Base-by-base conservation (phyloP, 64 coral and sea anemone genomes). In the Acropora yongei region DNA sequence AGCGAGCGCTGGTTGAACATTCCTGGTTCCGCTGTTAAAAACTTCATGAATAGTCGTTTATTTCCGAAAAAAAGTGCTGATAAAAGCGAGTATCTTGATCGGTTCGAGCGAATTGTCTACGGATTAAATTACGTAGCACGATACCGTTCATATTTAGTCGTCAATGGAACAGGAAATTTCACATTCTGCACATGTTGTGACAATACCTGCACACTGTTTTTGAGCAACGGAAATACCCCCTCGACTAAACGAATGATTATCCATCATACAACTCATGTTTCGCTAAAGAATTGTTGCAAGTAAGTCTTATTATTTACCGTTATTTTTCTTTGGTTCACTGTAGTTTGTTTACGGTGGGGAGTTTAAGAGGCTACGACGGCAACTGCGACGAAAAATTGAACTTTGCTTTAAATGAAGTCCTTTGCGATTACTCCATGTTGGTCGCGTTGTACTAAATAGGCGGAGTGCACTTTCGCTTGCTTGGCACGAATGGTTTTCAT, bases 141-240 rank as follows among this genome's bases (percentile, higher is more conserved):
- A n/a, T 87, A 87, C 45, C 79, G 91, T 2, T 86, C 83, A 43
- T 93, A 93, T 68, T 87, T 93, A 10, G 44, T 55, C 39, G 83
- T 76, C 46, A 57, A 84, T 1, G 49, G 79, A 45, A 93, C 91
- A 0, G 91, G 91, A 43, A 93, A 87, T 46, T 80, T 77, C 86
- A 87, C 86, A 12, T 79, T 78, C 76, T 47, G 49, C 10, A 79
- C 82, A 3, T 76, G 53, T 4, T 93, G 91, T 39, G 91, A 93
- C 71, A 84, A 93, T 41, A 30, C 41, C 13, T 93, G 91, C 43
- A 40, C 50, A 14, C 17, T 93, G 51, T 93, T 79, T 79, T 47
- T 93, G 5, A 93, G 91, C 76, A 79, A 6, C 12, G 83, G 65
- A 16, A 60, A 72, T 16, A 93, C 79, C 30, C 91, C 91, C 12